These are phyloP conservation scores for Hydropotes inermis DNA, from an alignment of 2,113 vertebrate genomes.

Conservation along the genomic window DNA sequence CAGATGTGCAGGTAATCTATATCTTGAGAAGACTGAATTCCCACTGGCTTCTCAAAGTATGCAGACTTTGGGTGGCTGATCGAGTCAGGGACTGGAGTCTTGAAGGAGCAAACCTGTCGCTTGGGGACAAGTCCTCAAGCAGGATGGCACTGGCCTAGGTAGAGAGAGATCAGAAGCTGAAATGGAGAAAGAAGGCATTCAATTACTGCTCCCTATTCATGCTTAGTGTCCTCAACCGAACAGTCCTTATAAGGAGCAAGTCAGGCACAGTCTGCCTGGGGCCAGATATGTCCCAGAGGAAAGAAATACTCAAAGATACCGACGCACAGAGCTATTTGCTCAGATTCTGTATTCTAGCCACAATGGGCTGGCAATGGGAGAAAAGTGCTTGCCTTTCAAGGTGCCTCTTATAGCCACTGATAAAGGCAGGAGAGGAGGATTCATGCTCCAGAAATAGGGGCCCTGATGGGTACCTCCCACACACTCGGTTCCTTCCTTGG, in stretches of 20 bases:
- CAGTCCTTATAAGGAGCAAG: not conserved
- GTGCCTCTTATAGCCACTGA: not conserved
- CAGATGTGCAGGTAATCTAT: constrained; percentile 25
- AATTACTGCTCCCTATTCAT: not conserved
- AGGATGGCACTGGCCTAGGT: not conserved
- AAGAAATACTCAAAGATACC: not conserved
- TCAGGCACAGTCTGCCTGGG: not conserved
- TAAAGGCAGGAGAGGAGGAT: not conserved
- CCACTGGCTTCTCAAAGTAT: not conserved
- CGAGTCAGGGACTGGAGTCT: not conserved
- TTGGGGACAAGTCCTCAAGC: not conserved
- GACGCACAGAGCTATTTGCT: not conserved
- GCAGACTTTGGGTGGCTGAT: not conserved
- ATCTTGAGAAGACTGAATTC: not conserved
- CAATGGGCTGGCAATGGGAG: not conserved
- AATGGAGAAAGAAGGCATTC: not conserved
- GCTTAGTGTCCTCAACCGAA: not conserved
- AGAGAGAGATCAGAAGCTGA: not conserved
- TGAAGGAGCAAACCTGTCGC: not conserved
- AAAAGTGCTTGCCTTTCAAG: not conserved
- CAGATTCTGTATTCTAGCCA: not conserved
- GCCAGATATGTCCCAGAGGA: not conserved
- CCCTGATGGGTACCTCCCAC: not conserved
- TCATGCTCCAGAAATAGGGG: not conserved
- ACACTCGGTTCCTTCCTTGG: not conserved